Percentiles rank a stretch among this genome's conserved stretches.
Evolutionary conservation across 2,888 invertebrate genomes (phyloP).

Genomic region (Pristionchus mayeri): DNA sequence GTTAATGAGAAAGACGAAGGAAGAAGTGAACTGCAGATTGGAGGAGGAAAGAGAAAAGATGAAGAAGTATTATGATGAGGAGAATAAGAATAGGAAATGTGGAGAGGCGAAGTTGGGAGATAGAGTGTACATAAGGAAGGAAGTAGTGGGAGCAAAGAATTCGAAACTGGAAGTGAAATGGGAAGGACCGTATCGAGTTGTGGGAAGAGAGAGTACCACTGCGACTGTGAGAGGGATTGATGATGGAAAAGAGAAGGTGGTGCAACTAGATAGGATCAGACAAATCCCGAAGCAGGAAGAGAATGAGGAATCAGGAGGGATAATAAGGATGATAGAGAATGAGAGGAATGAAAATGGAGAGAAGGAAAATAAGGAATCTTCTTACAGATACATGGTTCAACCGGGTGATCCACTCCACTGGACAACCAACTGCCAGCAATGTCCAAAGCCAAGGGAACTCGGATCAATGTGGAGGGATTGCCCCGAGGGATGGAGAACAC

Average conservation of each 20-base stretch:
- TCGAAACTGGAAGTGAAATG: no score
- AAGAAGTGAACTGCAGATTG: neutral
- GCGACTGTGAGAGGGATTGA: neutral
- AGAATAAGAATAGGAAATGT: neutral
- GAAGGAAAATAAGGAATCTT: neutral
- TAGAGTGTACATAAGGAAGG: neutral
- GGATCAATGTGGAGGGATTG: neutral
- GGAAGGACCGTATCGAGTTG: neutral
- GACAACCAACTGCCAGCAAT: neutral
- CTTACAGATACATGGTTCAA: neutral
- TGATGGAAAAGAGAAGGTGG: neutral
- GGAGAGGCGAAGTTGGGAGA: neutral
- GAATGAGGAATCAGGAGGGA: neutral
- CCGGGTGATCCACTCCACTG: neutral
- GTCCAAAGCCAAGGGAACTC: neutral
- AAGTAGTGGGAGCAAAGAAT: no score
- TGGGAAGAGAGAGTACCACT: neutral
- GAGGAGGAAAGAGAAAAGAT: conserved; percentile 5
- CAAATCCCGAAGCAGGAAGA: neutral
- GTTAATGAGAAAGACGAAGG: neutral
- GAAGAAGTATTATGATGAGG: neutral
- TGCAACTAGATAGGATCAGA: neutral
- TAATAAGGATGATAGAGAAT: no score
- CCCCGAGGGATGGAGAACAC: no score
- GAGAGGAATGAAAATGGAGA: no score